Conservation (phyloP, 1,140 invertebrate genomes). For the Zaprionus africanus region DNA sequence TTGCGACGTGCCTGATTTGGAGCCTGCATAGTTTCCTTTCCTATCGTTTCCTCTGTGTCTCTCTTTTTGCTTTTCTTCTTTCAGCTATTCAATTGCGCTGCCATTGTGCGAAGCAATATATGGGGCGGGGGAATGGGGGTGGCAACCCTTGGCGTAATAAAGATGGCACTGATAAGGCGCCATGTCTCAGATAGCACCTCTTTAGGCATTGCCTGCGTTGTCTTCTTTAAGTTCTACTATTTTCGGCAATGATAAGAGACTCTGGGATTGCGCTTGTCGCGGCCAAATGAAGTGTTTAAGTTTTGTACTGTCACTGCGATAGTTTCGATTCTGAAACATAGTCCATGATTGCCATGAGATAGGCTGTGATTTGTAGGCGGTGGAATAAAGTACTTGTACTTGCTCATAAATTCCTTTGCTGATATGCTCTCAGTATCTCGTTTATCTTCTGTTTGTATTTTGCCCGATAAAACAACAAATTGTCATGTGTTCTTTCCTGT, state of each 20-base stretch:
- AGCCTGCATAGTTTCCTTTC: constrained; percentile 37
- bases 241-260: constrained; percentile 32
- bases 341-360: constrained; percentile 41
- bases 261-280: constrained; percentile 37
- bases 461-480: neutral
- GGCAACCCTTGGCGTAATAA: constrained; percentile 59
- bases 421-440: constrained; percentile 16
- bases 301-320: constrained; percentile 47
- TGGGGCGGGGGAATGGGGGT: constrained; percentile 26
- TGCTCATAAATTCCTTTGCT: constrained; percentile 20
- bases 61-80: neutral
- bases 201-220: constrained; percentile 11
- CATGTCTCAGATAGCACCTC: constrained; percentile 24
- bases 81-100: constrained; percentile 50
- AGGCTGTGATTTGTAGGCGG: constrained; percentile 27
- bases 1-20: constrained; percentile 47
- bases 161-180: constrained; percentile 65
- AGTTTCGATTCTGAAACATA: constrained; percentile 29
- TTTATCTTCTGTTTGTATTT: constrained; percentile 2
- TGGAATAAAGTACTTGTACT: neutral
- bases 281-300: constrained; percentile 74
- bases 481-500: neutral
- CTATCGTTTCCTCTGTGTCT: constrained; percentile 14
- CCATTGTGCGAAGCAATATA: constrained; percentile 8
- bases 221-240: constrained; percentile 8